A percentile compares a stretch with the other conserved stretches of the same genome.
phyloP scores from a whole-genome alignment of 37 sponge, comb jelly and placozoan genomes.

The Lycopodina hypogea region DNA sequence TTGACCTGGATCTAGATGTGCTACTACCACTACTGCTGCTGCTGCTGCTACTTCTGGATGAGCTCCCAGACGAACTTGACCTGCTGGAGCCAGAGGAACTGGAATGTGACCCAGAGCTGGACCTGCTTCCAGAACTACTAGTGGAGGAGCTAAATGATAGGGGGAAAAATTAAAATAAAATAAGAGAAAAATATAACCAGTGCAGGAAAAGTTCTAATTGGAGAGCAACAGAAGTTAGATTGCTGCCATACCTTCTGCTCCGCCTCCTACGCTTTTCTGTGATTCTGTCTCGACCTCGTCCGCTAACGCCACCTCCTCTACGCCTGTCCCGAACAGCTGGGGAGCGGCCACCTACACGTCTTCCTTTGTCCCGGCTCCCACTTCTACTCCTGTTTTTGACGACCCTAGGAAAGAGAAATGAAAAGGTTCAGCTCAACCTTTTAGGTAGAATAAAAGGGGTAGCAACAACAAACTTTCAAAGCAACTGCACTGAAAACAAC shows the following conservation, averaged over 20 bases:
- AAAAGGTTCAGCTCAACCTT: neutral
- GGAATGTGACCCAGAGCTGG: slow-evolving; percentile 40
- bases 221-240: slow-evolving; percentile 14
- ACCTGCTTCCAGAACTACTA: slow-evolving; percentile 28
- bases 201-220: slow-evolving; percentile 8
- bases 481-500: no score
- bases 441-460: no score
- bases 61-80: slow-evolving; percentile 7
- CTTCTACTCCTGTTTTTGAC: slow-evolving; percentile 40
- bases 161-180: neutral
- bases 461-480: no score
- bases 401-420: slow-evolving; percentile 16
- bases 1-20: slow-evolving; percentile 28
- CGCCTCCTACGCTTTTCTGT: slow-evolving; percentile 6
- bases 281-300: slow-evolving; percentile 19
- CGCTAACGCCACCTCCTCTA: neutral
- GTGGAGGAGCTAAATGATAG: neutral
- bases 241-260: neutral
- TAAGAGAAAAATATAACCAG: no score
- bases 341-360: slow-evolving; percentile 15
- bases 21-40: slow-evolving; percentile 19
- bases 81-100: slow-evolving; percentile 44
- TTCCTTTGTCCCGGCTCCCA: slow-evolving; percentile 26
- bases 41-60: slow-evolving; percentile 6
- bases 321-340: slow-evolving; percentile 5